These are phyloP conservation scores for Eurytoma adleriae DNA, from an alignment of 2,888 invertebrate genomes.

Conservation along the genomic window DNA sequence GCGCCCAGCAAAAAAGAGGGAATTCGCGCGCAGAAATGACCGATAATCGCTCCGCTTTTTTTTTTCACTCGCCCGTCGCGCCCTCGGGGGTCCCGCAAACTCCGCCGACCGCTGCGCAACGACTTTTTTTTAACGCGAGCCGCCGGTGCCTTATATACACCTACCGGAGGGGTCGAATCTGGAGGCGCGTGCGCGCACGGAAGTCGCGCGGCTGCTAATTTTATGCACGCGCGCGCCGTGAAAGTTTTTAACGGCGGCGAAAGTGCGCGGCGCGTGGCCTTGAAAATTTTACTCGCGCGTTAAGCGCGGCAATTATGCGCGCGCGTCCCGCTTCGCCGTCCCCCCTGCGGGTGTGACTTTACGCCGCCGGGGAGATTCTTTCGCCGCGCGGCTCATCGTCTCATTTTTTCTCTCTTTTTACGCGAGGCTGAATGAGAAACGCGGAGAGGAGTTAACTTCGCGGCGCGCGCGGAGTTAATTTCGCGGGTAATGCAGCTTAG, in stretches of 20 bases:
- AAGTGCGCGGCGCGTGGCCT: slow-evolving; percentile 44
- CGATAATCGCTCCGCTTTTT: slow-evolving; percentile 37
- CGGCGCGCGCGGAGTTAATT: neutral
- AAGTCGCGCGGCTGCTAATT: slow-evolving; percentile 12
- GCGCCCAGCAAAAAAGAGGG: neutral
- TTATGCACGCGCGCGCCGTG: slow-evolving; percentile 38
- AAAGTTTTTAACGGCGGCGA: slow-evolving; percentile 51
- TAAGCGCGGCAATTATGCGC: slow-evolving; percentile 43
- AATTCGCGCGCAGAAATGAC: slow-evolving; percentile 29
- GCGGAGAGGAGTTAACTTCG: slow-evolving; percentile 14
- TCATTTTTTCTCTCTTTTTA: slow-evolving; percentile 11
- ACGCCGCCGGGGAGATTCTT: neutral
- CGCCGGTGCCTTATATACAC: neutral
- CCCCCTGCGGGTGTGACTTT: neutral
- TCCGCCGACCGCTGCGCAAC: neutral
- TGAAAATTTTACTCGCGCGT: slow-evolving; percentile 41
- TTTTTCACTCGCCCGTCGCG: neutral
- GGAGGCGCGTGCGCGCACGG: neutral
- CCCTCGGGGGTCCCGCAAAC: slow-evolving; percentile 1
- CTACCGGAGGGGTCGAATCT: neutral
- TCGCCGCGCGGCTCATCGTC: neutral
- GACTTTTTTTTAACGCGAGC: neutral
- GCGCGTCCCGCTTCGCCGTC: slow-evolving; percentile 2
- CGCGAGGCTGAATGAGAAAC: slow-evolving; percentile 19
- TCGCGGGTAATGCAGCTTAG: neutral